phyloP scores from a whole-genome alignment of 2,797 vertebrate genomes.

The Rhincodon typus region DNA sequence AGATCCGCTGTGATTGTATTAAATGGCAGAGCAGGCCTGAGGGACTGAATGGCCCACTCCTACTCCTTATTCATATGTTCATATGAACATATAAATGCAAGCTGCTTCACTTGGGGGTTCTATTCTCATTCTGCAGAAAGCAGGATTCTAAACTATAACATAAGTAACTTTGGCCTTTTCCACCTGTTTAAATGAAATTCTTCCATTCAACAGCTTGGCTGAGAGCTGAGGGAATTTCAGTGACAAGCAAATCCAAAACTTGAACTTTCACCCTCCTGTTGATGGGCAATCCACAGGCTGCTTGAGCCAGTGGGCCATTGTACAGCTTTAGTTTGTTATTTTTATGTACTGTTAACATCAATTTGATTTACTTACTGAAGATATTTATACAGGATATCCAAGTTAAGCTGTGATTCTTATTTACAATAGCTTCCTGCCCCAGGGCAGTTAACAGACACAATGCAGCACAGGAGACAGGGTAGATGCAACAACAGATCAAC shows the following conservation, averaged over 20 bases:
- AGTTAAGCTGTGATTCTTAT: constrained; percentile 35
- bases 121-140: neutral
- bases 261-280: constrained; percentile 23
- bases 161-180: neutral
- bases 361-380: constrained; percentile 34
- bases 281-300: neutral
- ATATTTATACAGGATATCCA: constrained; percentile 36
- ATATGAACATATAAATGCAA: neutral
- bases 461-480: neutral
- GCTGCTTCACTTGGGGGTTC: neutral
- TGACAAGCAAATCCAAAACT: neutral
- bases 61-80: no score
- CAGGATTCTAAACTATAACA: neutral
- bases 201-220: neutral
- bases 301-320: neutral
- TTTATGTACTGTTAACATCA: constrained; percentile 30
- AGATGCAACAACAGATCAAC: constrained; percentile 31
- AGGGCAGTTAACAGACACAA: constrained; percentile 34
- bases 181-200: neutral
- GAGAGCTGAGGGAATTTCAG: neutral
- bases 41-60: no score
- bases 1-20: no score
- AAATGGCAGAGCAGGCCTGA: no score
- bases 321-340: neutral
- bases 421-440: constrained; percentile 30